Evolutionary conservation across 1,140 invertebrate species (phyloP).

Genomic region (Episyrphus balteatus): DNA sequence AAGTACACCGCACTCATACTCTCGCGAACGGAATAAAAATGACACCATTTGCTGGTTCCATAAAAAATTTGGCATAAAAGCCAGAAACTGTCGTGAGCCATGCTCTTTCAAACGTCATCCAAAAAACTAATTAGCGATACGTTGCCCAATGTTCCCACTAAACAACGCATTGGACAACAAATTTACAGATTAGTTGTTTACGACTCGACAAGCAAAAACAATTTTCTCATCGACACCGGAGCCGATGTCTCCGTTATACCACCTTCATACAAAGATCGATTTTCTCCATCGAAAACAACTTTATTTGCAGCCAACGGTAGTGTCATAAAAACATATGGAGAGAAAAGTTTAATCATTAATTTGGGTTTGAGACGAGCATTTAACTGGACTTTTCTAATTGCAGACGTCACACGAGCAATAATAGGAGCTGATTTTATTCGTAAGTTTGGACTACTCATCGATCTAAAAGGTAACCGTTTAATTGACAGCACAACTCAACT

Average conservation of each 20-base stretch:
- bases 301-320: neutral
- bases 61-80: neutral
- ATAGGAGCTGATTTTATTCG: neutral
- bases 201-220: neutral
- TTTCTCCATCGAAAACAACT: constrained; percentile 5
- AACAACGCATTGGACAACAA: neutral
- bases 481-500: neutral
- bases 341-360: neutral
- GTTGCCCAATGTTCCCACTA: neutral
- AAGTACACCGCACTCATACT: neutral
- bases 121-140: neutral
- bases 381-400: neutral
- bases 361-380: neutral
- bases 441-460: neutral
- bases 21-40: neutral
- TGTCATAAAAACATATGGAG: neutral
- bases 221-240: constrained; percentile 5
- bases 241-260: constrained; percentile 6
- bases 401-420: neutral
- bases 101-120: neutral
- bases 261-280: neutral
- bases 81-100: neutral
- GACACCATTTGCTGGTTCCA: neutral
- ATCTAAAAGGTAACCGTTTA: neutral
- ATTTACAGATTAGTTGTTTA: neutral